Evolutionary conservation across 2,888 invertebrate genomes (phyloP).

Genomic region (Chymomyza caudatula): DNA sequence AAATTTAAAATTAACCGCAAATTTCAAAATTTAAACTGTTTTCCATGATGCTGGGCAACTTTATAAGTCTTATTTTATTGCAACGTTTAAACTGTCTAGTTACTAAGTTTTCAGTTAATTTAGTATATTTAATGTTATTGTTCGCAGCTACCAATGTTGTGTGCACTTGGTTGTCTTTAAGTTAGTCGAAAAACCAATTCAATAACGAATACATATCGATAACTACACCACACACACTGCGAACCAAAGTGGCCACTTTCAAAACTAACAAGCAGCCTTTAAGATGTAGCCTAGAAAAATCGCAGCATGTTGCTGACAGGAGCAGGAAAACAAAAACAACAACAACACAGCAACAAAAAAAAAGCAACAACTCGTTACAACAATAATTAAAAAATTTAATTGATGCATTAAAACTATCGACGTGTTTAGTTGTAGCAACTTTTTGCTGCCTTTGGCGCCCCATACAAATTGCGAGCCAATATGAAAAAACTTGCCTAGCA

Average conservation of each 20-base stretch:
- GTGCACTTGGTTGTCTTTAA: neutral
- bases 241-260: neutral
- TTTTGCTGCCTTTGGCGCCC: neutral
- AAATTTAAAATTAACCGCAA: too few species aligned
- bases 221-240: slow-evolving; percentile 11
- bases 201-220: slow-evolving; percentile 73
- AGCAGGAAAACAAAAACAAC: slow-evolving; percentile 54
- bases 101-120: neutral
- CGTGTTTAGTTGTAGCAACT: slow-evolving; percentile 47
- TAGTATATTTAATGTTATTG: neutral
- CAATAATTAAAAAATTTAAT: slow-evolving; percentile 70
- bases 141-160: neutral
- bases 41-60: too few species aligned
- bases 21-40: too few species aligned
- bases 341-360: slow-evolving; percentile 22
- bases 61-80: too few species aligned
- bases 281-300: neutral
- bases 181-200: slow-evolving; percentile 52
- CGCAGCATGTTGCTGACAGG: slow-evolving; percentile 51
- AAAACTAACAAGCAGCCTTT: neutral
- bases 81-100: too few species aligned
- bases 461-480: slow-evolving; percentile 19
- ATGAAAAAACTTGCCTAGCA: slow-evolving; percentile 26
- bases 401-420: slow-evolving; percentile 68
- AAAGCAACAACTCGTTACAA: slow-evolving; percentile 21